A percentile compares a stretch with the other conserved stretches of the same genome.
Evolutionary conservation across 2,888 invertebrate species (phyloP).

Genomic region (Rhodophaea formosa): DNA sequence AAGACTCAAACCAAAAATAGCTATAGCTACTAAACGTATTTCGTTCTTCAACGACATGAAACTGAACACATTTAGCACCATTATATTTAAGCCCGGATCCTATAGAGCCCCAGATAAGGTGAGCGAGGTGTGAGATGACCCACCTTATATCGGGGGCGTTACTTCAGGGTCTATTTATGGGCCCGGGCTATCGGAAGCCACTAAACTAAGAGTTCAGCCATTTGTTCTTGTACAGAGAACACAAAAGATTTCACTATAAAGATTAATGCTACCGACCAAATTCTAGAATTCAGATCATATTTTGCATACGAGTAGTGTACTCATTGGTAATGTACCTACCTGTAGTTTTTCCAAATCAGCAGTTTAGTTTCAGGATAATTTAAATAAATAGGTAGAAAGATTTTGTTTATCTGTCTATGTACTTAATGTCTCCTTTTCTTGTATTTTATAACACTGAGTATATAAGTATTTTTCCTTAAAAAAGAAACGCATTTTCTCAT

Average conservation of each 20-base stretch:
- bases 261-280: not conserved
- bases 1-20: no score
- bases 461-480: not conserved
- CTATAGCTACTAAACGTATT: no score
- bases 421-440: no score
- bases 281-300: no score
- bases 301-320: no score
- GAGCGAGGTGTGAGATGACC: constrained; percentile 52
- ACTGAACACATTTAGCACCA: not conserved
- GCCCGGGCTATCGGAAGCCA: constrained; percentile 38
- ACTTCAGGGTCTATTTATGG: constrained; percentile 50
- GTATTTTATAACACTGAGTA: no score
- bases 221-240: not conserved
- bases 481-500: constrained; percentile 41
- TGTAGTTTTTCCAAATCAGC: no score
- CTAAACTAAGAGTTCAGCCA: constrained; percentile 28
- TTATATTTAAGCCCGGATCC: not conserved
- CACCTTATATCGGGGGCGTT: constrained; percentile 59
- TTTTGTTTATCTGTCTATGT: no score
- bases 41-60: no score
- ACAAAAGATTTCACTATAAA: not conserved
- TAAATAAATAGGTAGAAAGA: no score
- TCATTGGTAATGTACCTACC: no score
- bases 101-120: constrained; percentile 40
- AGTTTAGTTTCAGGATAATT: no score